These are phyloP conservation scores for Cyaniris semiargus DNA, from an alignment of 2,888 invertebrate species.

Conservation along the genomic window DNA sequence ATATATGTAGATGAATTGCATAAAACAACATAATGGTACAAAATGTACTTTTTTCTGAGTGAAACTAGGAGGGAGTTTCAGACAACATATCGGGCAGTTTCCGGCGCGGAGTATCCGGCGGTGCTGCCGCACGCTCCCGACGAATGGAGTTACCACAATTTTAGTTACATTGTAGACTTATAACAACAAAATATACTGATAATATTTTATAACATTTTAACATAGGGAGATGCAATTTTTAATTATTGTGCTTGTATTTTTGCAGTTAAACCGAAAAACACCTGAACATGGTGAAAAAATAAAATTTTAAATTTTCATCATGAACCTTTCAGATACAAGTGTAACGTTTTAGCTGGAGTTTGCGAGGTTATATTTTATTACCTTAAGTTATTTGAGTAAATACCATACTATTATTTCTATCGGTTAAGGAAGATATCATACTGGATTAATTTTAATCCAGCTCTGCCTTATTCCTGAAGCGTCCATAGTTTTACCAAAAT, in stretches of 20 bases:
- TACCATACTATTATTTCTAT: too few species aligned
- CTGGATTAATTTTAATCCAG: background rate
- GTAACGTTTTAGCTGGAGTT: too few species aligned
- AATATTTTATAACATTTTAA: too few species aligned
- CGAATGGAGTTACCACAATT: conserved; percentile 35
- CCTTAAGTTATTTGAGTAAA: too few species aligned
- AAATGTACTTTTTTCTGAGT: conserved; percentile 19
- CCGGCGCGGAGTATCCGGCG: conserved; percentile 57
- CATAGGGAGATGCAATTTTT: too few species aligned
- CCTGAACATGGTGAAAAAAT: too few species aligned
- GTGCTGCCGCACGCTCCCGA: conserved; percentile 51
- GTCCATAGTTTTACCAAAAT: background rate
- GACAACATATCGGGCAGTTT: conserved; percentile 52
- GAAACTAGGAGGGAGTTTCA: conserved; percentile 41
- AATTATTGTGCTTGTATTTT: too few species aligned
- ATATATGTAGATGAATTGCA: background rate
- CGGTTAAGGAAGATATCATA: too few species aligned
- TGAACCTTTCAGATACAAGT: too few species aligned
- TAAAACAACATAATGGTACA: background rate
- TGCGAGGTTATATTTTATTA: too few species aligned
- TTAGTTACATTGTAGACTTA: background rate
- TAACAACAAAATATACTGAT: background rate
- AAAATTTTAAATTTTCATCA: too few species aligned
- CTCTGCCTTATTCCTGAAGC: background rate
- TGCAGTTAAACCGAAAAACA: too few species aligned